Conservation (phyloP, 2,888 invertebrate species). For the Urechis unicinctus region DNA sequence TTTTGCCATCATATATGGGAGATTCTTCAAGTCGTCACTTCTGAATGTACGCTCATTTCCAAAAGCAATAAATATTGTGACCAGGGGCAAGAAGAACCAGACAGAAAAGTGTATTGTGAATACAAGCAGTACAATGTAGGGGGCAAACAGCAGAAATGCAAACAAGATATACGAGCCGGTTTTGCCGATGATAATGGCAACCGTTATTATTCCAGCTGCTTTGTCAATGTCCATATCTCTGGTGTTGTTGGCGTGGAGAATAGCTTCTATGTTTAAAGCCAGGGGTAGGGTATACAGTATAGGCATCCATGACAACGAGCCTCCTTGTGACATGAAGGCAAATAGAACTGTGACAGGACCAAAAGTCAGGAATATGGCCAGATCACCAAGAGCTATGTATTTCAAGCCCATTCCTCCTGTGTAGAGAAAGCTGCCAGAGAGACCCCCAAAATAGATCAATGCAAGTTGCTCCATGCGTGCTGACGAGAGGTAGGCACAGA, state of each 20-base stretch:
- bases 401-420: constrained; percentile 93
- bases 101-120: constrained; percentile 75
- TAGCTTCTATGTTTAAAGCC: constrained; percentile 89
- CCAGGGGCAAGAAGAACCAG: constrained; percentile 82
- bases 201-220: constrained; percentile 84
- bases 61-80: constrained; percentile 83
- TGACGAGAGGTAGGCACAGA: constrained; percentile 71
- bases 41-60: constrained; percentile 83
- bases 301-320: constrained; percentile 77
- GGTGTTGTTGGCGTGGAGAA: constrained; percentile 90
- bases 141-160: constrained; percentile 80
- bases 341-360: constrained; percentile 90
- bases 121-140: constrained; percentile 73
- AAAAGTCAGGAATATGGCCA: constrained; percentile 83
- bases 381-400: constrained; percentile 89
- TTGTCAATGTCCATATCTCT: constrained; percentile 82
- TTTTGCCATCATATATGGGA: constrained; percentile 82
- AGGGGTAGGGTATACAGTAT: constrained; percentile 89
- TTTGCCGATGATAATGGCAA: constrained; percentile 87
- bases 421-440: constrained; percentile 92
- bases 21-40: constrained; percentile 69
- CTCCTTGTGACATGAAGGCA: constrained; percentile 87
- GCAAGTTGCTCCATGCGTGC: constrained; percentile 93
- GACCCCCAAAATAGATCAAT: constrained; percentile 86
- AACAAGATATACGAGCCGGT: constrained; percentile 86